Evolutionary conservation across 2,797 vertebrate species (phyloP).

Genomic region (Morelia viridis): DNA sequence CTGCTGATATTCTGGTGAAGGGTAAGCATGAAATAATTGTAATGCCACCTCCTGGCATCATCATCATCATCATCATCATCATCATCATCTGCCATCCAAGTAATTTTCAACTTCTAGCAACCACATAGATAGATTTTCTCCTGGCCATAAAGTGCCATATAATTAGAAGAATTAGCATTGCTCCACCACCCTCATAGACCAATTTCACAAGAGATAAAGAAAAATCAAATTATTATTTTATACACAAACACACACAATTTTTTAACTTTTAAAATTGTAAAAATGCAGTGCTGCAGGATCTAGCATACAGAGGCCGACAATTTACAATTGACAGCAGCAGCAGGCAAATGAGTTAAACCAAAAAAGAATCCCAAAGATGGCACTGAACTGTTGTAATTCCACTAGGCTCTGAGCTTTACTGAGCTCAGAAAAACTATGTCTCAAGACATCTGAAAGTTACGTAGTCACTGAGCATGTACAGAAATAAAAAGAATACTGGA

Average conservation of each 20-base stretch:
- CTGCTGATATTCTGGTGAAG: background rate
- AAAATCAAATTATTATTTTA: background rate
- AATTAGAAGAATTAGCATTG: background rate
- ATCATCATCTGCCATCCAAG: background rate
- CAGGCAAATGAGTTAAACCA: background rate
- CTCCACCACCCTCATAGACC: background rate
- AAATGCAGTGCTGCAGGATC: background rate
- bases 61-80: background rate
- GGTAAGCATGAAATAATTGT: background rate
- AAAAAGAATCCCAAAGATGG: background rate
- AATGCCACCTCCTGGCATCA: background rate
- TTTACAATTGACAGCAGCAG: background rate
- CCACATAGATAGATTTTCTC: background rate
- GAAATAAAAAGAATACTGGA: background rate
- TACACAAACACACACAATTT: too few relatives aligned
- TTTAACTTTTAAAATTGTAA: background rate
- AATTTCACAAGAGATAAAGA: background rate
- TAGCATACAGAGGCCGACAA: background rate
- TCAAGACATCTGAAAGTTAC: background rate
- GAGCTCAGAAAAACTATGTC: background rate
- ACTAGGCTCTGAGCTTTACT: background rate
- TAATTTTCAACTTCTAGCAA: background rate
- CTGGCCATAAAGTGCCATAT: background rate
- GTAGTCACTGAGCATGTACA: background rate
- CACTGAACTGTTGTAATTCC: background rate